These are phyloP conservation scores for Caerostris extrusa DNA, from an alignment of 1,140 invertebrate species.

Conservation along the genomic window DNA sequence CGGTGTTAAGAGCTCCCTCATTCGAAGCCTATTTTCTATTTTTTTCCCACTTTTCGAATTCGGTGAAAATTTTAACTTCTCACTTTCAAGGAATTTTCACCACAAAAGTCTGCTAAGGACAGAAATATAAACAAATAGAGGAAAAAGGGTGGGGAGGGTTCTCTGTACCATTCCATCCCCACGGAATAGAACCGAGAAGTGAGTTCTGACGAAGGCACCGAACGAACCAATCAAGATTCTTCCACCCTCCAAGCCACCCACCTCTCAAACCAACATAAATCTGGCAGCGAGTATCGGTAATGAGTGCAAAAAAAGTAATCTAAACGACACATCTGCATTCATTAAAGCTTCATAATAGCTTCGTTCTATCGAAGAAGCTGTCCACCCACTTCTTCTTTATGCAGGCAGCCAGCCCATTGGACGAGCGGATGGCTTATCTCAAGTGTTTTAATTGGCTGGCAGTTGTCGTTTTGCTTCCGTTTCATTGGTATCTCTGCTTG, in stretches of 20 bases:
- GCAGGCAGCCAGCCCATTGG: slow-evolving; percentile 54
- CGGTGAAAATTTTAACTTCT: slow-evolving; percentile 1
- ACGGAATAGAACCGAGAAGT: slow-evolving; percentile 1
- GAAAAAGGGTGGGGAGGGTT: neutral
- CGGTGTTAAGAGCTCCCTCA: neutral
- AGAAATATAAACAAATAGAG: slow-evolving; percentile 12
- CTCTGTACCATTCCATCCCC: neutral
- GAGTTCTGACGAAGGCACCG: slow-evolving; percentile 25
- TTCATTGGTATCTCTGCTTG: slow-evolving; percentile 11
- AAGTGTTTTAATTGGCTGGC: slow-evolving; percentile 73
- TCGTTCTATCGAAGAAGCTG: slow-evolving; percentile 67
- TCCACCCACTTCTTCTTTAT: slow-evolving; percentile 70
- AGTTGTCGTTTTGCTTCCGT: slow-evolving; percentile 71
- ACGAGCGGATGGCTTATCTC: slow-evolving; percentile 64
- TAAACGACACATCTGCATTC: slow-evolving; percentile 71
- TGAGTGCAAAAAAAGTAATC: slow-evolving; percentile 57
- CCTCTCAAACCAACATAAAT: slow-evolving; percentile 69
- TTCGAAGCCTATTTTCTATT: neutral
- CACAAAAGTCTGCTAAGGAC: neutral
- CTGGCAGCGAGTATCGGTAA: slow-evolving; percentile 46
- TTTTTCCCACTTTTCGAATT: neutral
- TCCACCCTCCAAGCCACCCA: neutral
- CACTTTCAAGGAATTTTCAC: neutral
- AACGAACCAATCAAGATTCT: slow-evolving; percentile 50
- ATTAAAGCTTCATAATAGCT: slow-evolving; percentile 74